Conservation (phyloP, 2,113 vertebrate species). For the Tachysurus fulvidraco region DNA sequence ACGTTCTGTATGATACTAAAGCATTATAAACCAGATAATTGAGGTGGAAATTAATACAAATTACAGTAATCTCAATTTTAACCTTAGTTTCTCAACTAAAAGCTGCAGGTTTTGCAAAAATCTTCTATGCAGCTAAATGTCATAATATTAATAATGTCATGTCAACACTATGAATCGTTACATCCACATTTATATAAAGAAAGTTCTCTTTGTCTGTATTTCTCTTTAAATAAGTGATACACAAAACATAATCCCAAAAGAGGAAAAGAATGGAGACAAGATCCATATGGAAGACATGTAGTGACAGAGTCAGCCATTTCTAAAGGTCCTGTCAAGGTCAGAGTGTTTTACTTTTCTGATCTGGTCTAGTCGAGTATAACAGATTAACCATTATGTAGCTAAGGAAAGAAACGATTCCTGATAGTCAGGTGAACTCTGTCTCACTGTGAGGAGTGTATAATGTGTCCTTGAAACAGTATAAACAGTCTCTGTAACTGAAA, state of each 20-base stretch:
- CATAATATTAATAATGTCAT: neutral
- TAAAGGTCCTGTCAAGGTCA: neutral
- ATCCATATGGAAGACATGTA: neutral
- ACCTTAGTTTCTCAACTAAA: neutral
- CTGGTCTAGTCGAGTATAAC: neutral
- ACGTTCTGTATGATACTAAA: neutral
- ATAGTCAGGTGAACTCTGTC: neutral
- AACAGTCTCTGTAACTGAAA: slow-evolving; percentile 1
- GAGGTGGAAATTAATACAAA: too few relatives aligned
- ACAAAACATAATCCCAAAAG: neutral
- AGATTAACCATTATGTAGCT: neutral
- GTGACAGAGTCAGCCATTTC: neutral
- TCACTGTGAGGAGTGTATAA: neutral
- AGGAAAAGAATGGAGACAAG: neutral
- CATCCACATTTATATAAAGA: neutral
- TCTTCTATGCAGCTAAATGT: neutral
- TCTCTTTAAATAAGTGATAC: neutral
- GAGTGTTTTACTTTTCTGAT: neutral
- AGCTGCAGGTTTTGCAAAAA: neutral
- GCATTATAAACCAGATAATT: too few relatives aligned
- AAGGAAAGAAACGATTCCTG: neutral
- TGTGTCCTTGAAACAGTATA: neutral
- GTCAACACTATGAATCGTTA: too few relatives aligned
- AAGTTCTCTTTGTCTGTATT: neutral
- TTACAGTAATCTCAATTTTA: too few relatives aligned